Evolutionary conservation across 2,888 invertebrate genomes (phyloP), one percentile per base, ranked within the genome.

Genomic region (Lagria hirta): DNA sequence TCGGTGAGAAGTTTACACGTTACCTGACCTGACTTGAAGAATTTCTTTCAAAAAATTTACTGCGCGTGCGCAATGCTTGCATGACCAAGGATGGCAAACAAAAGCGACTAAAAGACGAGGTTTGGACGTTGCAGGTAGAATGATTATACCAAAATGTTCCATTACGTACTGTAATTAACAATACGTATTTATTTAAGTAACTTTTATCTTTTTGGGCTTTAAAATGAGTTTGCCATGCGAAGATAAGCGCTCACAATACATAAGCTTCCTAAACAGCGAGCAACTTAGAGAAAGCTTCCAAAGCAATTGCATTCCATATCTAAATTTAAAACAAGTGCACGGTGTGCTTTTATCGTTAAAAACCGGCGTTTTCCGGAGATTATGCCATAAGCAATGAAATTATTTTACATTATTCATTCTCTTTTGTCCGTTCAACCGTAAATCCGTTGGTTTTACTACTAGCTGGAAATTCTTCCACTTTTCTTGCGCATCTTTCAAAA

Each of bases 331-430:
- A 37, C 32, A 32, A 43, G 27, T 43, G 36, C 36, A 36, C 29
- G 17, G 24, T 15, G n/a, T n/a, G 35, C 43, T 43, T 35, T 43
- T 35, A 43, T 35, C 35, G 29, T 29, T 18, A 37, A 43, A 43
- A n/a, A 24, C 32, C 43, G 11, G 18, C 24, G 26, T 43, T 36
- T 33, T 32, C 24, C 30, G 18, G 24, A 23, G 42, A 42, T 42
- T 42, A 42, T 35, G 41, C 41, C 30, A 36, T 43, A 43, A 36
- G 43, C 37, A 43, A 43, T 43, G 32, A 43, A 43, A 43, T 43
- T 36, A 43, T 43, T 43, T 43, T 43, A 30, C 43, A 43, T 43
- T 43, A 36, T 43, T 43, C 42, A 42, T 42, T 28, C 17, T 28
- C 24, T 17, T 29, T 10, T 23, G 34, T 41, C 34, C 42, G 42